Evolutionary conservation across 2,888 invertebrate genomes (phyloP).

Genomic region (Euproctis similis): DNA sequence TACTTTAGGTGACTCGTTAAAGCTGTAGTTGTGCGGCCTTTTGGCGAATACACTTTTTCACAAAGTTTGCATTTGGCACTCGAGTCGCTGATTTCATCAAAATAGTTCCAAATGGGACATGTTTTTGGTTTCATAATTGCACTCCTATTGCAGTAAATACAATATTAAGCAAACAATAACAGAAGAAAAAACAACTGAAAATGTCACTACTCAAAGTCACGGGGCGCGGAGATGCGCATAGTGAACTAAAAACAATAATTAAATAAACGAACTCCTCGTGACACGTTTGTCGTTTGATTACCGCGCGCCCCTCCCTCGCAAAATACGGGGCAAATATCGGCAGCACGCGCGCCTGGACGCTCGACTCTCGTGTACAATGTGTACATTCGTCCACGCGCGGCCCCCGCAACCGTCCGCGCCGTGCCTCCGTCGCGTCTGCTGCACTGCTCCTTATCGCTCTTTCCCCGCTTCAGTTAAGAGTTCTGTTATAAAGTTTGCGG

Average conservation of each 20-base stretch:
- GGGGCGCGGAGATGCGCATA: conserved; percentile 4
- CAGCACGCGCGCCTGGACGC: conserved; percentile 2
- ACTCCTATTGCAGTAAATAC: not conserved
- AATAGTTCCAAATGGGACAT: not conserved
- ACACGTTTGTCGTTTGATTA: conserved; percentile 5
- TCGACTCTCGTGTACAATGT: no score
- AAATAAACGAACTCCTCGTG: conserved; percentile 4
- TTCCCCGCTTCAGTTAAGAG: conserved; percentile 3
- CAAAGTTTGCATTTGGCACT: conserved; percentile 1
- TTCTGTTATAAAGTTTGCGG: conserved; percentile 10
- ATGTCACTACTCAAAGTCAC: conserved; percentile 4
- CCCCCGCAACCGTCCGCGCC: not conserved
- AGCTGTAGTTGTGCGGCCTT: conserved; percentile 20
- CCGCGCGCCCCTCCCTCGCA: conserved; percentile 4
- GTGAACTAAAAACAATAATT: conserved; percentile 6
- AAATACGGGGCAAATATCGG: conserved; percentile 5
- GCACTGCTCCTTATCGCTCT: not conserved
- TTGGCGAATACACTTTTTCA: conserved; percentile 14
- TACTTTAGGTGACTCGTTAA: conserved; percentile 21
- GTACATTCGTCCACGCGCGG: conserved; percentile 3
- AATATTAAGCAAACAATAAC: conserved; percentile 2
- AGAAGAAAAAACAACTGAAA: conserved; percentile 4
- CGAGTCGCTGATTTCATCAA: not conserved
- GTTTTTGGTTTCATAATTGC: conserved; percentile 1
- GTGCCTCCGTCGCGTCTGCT: not conserved